Conservation (phyloP, 2,113 vertebrate species). For the Aphelocoma coerulescens region DNA sequence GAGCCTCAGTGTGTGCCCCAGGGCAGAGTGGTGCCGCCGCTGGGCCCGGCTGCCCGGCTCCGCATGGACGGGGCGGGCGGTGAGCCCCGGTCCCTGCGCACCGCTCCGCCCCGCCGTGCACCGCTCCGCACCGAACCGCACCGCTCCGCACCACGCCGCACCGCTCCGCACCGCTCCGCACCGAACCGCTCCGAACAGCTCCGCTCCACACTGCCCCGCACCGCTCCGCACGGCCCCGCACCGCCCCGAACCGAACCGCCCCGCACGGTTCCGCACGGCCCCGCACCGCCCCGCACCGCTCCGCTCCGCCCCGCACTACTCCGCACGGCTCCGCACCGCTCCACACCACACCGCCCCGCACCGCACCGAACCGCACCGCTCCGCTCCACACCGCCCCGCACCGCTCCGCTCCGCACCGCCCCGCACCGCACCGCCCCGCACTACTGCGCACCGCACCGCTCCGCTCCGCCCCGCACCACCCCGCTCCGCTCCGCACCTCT, state of each 20-base stretch:
- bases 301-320: background rate
- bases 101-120: background rate
- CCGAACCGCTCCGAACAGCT: too few relatives aligned
- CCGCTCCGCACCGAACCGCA: background rate
- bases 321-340: background rate
- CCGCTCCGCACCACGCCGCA: background rate
- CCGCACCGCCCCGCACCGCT: background rate
- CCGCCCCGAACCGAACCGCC: background rate
- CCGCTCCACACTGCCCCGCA: background rate
- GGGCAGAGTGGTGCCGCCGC: background rate
- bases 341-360: background rate
- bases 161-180: background rate
- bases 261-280: background rate
- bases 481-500: background rate
- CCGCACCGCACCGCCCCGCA: background rate
- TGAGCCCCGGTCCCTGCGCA: background rate
- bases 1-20: background rate
- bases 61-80: background rate
- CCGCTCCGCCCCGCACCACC: background rate
- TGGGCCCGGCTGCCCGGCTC: background rate
- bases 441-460: background rate
- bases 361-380: background rate
- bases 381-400: rapidly evolving
- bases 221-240: background rate
- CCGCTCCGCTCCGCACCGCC: background rate